These are phyloP conservation scores for Pelosia muscerda DNA, from an alignment of 2,888 invertebrate species.

Conservation along the genomic window DNA sequence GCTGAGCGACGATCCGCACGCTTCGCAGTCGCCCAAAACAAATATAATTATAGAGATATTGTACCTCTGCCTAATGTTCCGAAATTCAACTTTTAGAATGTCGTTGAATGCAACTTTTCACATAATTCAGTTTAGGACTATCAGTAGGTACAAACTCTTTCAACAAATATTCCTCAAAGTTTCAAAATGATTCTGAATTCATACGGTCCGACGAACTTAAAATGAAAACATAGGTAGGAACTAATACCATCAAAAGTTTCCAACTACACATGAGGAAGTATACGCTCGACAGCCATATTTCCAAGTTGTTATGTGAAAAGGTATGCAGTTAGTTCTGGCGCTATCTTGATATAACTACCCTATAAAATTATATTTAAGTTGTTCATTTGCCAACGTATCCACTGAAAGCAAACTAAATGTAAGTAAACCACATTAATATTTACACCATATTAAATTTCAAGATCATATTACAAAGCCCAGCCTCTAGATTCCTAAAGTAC, in stretches of 20 bases:
- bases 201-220: constrained; percentile 25
- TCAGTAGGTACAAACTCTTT: constrained; percentile 5
- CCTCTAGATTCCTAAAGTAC: constrained; percentile 52
- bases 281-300: constrained; percentile 56
- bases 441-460: constrained; percentile 25
- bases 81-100: constrained; percentile 36
- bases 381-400: constrained; percentile 13
- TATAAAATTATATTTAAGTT: constrained; percentile 23
- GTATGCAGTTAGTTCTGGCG: constrained; percentile 54
- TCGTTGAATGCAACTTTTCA: constrained; percentile 15
- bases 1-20: constrained; percentile 64
- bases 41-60: constrained; percentile 75
- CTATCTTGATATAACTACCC: constrained; percentile 44
- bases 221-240: constrained; percentile 46
- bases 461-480: constrained; percentile 41
- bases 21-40: constrained; percentile 66
- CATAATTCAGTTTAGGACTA: neutral
- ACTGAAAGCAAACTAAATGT: neutral
- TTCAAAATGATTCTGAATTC: constrained; percentile 21
- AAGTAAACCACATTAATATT: constrained; percentile 20
- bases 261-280: constrained; percentile 52
- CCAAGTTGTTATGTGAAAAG: constrained; percentile 63
- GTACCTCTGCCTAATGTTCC: constrained; percentile 52
- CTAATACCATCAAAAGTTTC: constrained; percentile 64
- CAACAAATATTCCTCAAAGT: neutral